Percentiles rank a stretch among this genome's conserved stretches.
These are phyloP conservation scores for Henricia sp. DNA, from an alignment of 53 echinoderm and acorn worm genomes.

Conservation along the genomic window DNA sequence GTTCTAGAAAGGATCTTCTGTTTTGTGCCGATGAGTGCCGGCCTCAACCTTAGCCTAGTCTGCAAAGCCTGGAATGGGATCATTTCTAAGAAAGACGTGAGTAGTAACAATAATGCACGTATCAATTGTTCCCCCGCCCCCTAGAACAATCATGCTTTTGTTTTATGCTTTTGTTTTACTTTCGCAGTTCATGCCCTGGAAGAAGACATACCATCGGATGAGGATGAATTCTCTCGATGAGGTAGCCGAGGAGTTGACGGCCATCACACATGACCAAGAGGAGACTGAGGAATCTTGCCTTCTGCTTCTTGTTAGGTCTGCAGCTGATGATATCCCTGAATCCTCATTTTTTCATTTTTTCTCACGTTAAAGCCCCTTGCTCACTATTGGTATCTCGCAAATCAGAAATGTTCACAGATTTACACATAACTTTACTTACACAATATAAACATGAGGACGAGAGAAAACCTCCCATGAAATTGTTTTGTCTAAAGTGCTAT, in stretches of 20 bases:
- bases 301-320: constrained; percentile 76
- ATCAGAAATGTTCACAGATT: too few species aligned
- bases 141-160: neutral
- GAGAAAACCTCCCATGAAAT: too few species aligned
- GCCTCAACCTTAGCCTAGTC: constrained; percentile 61
- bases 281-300: constrained; percentile 51
- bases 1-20: constrained; percentile 86
- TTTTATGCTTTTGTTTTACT: too few species aligned
- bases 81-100: constrained; percentile 72
- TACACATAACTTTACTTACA: too few species aligned
- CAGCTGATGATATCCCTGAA: too few species aligned
- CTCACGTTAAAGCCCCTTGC: too few species aligned
- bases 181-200: constrained; percentile 88
- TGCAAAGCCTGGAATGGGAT: constrained; percentile 82
- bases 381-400: too few species aligned
- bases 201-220: constrained; percentile 77
- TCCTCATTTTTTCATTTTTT: too few species aligned
- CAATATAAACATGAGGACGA: too few species aligned
- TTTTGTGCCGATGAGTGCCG: constrained; percentile 72
- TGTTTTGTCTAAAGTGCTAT: too few species aligned
- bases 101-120: neutral
- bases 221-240: constrained; percentile 42
- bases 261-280: neutral
- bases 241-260: neutral
- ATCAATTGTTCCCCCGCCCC: neutral